Conservation (phyloP, 2,888 invertebrate species). For the Nowickia ferox region DNA sequence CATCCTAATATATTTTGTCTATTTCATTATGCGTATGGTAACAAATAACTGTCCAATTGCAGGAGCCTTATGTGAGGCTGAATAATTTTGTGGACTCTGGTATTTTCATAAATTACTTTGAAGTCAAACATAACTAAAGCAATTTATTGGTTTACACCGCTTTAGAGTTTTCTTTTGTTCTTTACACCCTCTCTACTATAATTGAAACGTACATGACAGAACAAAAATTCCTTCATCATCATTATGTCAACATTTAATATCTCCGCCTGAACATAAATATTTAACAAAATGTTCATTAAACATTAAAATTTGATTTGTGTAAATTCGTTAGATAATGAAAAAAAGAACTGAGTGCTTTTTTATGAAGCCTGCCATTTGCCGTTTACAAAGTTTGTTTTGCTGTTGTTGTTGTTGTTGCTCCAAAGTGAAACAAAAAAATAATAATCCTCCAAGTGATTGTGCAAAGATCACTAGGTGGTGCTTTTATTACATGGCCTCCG, state of each 20-base stretch:
- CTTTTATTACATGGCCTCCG: constrained; percentile 69
- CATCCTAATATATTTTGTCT: too few species aligned
- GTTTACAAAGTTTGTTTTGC: constrained; percentile 44
- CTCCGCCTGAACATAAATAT: constrained; percentile 45
- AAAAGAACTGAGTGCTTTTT: constrained; percentile 18
- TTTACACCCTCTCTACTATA: not conserved
- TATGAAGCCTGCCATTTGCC: constrained; percentile 21
- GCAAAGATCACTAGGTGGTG: constrained; percentile 67
- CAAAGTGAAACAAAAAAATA: constrained; percentile 13
- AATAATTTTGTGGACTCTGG: too few species aligned
- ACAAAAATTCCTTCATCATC: constrained; percentile 2
- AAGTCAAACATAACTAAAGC: too few species aligned
- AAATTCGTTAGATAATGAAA: constrained; percentile 44
- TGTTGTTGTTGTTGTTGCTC: not conserved
- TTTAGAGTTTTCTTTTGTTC: not conserved
- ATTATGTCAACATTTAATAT: constrained; percentile 42
- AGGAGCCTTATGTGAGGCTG: too few species aligned
- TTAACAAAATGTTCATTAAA: constrained; percentile 34
- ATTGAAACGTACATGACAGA: not conserved
- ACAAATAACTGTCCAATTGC: too few species aligned
- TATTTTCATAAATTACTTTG: too few species aligned
- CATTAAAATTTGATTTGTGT: constrained; percentile 52
- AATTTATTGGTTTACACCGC: too few species aligned
- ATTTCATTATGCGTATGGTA: too few species aligned
- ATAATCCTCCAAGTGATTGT: constrained; percentile 35